Evolutionary conservation across 1,140 invertebrate genomes (phyloP), one percentile per base, ranked within the genome.

Genomic region (Dendroctonus valens): DNA sequence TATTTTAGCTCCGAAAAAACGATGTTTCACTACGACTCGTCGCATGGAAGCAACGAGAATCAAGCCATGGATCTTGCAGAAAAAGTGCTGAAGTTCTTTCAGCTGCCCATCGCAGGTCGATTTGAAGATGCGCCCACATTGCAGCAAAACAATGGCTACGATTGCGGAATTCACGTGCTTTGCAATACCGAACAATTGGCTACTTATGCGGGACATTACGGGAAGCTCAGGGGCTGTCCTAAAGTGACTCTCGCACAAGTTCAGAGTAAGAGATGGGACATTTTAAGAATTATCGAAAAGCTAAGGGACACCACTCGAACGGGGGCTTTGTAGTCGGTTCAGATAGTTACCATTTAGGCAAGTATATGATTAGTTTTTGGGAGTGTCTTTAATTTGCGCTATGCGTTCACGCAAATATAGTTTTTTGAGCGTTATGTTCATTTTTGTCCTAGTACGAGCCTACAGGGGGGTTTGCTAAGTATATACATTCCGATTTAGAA

Each of bases 11-110:
- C 77, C 15, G 88, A 91, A 72, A 83, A 83, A 72, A 83, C 80
- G 37, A 91, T 90, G 76, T 93, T 83, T 72, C 91, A 94, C 76
- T 87, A 90, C 72, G 92, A 95, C 81, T 94, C 92, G 0, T 86
- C 83, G 49, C 78, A 76, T 50, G 85, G 85, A 64, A 77, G 75
- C 11, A 91, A 89, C 72, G 76, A 78, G 41, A 65, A 71, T 4
- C 79, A 83, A 57, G 89, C 88, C 5, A 69, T 77, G 42, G 75
- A 82, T 65, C 81, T 89, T 75, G 79, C 79, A 70, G 80, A 76
- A 73, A 85, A 83, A 74, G 73, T 89, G 64, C 79, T 78, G 71
- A 79, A 75, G 75, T 89, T 85, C 78, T 81, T 83, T 72, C 78
- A 63, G 2, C 50, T 72, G 73, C 76, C 79, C 15, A 79, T 79